Evolutionary conservation across 2,113 vertebrate species (phyloP).

Genomic region (Acanthochromis polyacanthus): DNA sequence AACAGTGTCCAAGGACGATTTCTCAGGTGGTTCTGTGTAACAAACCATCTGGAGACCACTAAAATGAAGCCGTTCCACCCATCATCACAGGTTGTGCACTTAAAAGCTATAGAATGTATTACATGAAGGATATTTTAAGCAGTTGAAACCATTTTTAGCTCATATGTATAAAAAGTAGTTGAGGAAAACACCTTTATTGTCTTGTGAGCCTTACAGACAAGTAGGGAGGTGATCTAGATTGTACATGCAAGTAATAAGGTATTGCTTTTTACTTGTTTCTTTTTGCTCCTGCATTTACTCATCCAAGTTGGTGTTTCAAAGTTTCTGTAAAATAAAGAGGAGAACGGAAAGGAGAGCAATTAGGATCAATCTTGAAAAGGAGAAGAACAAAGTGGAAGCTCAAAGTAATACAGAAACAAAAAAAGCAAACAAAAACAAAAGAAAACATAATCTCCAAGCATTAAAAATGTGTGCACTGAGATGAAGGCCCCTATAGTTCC

Average conservation of each 20-base stretch:
- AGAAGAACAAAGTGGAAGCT: conserved; percentile 37
- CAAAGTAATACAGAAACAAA: conserved; percentile 37
- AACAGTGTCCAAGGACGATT: no score
- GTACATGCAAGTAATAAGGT: background rate
- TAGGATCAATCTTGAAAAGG: background rate
- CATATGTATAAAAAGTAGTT: no score
- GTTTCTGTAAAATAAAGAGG: background rate
- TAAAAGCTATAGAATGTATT: no score
- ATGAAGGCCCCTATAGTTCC: conserved; percentile 81
- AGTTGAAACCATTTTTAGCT: no score
- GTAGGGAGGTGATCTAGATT: background rate
- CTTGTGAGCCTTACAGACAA: background rate
- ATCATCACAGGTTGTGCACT: no score
- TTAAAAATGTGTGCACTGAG: conserved; percentile 75
- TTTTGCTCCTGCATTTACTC: conserved; percentile 2
- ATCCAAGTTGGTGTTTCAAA: background rate
- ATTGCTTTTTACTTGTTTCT: background rate
- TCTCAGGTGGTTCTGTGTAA: no score
- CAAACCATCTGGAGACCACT: no score
- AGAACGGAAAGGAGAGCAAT: background rate
- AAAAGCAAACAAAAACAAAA: background rate
- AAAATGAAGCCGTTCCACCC: no score
- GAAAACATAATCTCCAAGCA: conserved; percentile 76
- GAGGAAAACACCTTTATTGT: background rate
- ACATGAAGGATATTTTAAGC: no score